Base-by-base conservation (phyloP, 2,113 vertebrate species). In the Aepyceros melampus region DNA sequence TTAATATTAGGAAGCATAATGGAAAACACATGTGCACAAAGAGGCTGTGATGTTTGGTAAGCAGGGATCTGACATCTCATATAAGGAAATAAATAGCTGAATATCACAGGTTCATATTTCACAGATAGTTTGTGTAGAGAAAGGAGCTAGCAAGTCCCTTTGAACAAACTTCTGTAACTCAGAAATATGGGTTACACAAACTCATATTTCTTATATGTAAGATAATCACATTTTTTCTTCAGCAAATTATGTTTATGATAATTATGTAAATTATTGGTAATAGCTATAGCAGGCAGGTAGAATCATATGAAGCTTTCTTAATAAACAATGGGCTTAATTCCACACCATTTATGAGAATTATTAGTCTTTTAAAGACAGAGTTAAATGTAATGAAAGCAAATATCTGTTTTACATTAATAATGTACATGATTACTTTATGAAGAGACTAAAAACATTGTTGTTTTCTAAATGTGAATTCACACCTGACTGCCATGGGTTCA, bases 21-120 rank as follows among this genome's bases (percentile, higher is more conserved):
- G 14, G 9, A 16, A 47, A 95, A 92, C 31, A 85, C 11, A 2
- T 8, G 0, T 86, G 23, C 60, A 14, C 49, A 92, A 13, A 97
- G 67, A 92, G 51, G 7, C 11, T 45, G 4, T 56, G 27, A 81
- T 23, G 19, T 71, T 95, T 88, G 85, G 3, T 40, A 90, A 84
- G 4, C 8, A 64, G 1, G 17, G 4, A 76, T 60, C 12, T 94
- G 19, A 25, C 47, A 86, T 11, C 29, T 91, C 25, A 91, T 2
- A 31, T 6, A 51, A 96, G 45, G 76, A 91, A 5, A 81, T 33
- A 56, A 94, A 85, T 67, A 84, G 31, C n/a, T 91, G 17, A 79
- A 93, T 90, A 93, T 40, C 49, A 92, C 33, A 94, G 64, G 27
- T 79, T 85, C 67, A n/a, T 62, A 79, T 58, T 97, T 97, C 51